Conservation (phyloP, 2,888 invertebrate genomes). For the Oegoconia quadripuncta region DNA sequence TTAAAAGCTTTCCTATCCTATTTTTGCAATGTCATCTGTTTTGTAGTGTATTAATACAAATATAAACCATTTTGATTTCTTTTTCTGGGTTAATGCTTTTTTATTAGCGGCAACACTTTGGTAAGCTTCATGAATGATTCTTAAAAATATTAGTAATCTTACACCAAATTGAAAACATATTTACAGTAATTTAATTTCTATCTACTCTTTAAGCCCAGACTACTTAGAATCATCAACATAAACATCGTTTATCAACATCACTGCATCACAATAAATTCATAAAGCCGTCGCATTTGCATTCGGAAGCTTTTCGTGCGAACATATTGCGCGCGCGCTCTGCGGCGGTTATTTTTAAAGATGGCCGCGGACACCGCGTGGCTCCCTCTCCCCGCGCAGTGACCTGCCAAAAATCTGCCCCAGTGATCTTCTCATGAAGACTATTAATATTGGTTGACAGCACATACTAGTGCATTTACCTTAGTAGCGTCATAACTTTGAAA, state of each 20-base stretch:
- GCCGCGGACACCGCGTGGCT: constrained; percentile 23
- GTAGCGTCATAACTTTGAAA: no score
- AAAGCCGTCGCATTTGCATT: background rate
- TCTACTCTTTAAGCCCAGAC: no score
- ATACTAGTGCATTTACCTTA: background rate
- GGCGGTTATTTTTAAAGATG: constrained; percentile 30
- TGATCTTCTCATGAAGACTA: constrained; percentile 48
- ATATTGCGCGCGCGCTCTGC: constrained; percentile 13
- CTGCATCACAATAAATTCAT: constrained; percentile 1
- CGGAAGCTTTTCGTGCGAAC: background rate
- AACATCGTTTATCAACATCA: background rate
- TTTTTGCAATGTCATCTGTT: no score
- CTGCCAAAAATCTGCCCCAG: constrained; percentile 70
- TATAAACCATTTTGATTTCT: no score
- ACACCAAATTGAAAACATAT: no score
- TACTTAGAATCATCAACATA: background rate
- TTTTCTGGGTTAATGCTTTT: no score
- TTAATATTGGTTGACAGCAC: background rate
- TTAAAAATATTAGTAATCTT: no score
- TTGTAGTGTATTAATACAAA: no score
- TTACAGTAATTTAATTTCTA: no score
- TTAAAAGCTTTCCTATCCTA: no score
- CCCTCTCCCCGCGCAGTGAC: constrained; percentile 39
- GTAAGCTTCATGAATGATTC: no score
- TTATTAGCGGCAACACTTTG: no score